These are phyloP conservation scores for Cephalopterus ornatus DNA, from an alignment of 2,113 vertebrate species.

Conservation along the genomic window DNA sequence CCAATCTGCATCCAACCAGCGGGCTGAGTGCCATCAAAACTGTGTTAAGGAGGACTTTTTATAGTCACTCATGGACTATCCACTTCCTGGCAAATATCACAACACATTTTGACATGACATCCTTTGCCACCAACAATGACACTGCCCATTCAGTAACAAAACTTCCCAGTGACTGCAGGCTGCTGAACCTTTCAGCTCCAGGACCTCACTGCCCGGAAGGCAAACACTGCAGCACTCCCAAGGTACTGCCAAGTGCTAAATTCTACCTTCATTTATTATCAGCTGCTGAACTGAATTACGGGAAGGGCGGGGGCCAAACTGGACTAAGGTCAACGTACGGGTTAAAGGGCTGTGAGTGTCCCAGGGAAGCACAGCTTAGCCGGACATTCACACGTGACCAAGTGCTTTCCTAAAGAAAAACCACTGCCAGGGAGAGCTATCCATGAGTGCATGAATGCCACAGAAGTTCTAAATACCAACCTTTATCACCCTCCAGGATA, in stretches of 20 bases:
- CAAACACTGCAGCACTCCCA: background rate
- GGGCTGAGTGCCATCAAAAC: background rate
- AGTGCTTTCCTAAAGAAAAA: background rate
- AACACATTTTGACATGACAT: background rate
- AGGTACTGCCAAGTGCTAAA: background rate
- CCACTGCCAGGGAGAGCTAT: background rate
- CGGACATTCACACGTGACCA: background rate
- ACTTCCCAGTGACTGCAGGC: background rate
- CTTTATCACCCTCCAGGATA: background rate
- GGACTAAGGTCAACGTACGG: background rate
- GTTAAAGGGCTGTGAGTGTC: background rate
- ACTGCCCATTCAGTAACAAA: background rate
- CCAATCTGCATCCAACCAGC: background rate
- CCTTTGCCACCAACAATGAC: background rate
- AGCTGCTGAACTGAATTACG: background rate
- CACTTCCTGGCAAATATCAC: background rate
- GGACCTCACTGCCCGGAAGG: background rate
- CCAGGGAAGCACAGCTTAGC: background rate
- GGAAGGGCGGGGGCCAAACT: constrained; percentile 5
- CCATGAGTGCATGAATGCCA: background rate
- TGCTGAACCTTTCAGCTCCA: background rate
- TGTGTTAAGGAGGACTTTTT: background rate
- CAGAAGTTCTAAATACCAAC: background rate
- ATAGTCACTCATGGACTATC: background rate
- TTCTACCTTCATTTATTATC: background rate